Evolutionary conservation across 2,888 invertebrate species (phyloP).

Genomic region (Atethmia centrago): DNA sequence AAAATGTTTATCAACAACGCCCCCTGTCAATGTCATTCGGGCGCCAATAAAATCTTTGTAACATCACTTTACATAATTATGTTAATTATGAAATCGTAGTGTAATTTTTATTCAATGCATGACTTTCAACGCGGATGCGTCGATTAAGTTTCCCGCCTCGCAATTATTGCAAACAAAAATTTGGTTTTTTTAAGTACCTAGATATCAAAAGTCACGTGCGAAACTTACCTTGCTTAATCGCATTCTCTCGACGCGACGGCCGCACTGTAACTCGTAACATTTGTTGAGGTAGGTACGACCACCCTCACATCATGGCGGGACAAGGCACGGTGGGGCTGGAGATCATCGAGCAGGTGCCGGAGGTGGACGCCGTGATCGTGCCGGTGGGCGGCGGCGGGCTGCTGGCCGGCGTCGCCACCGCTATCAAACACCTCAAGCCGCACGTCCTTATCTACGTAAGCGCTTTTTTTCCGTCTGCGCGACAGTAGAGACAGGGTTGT

Average conservation of each 20-base stretch:
- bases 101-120: background rate
- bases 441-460: conserved; percentile 96
- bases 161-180: background rate
- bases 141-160: background rate
- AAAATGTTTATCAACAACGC: background rate
- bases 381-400: conserved; percentile 99
- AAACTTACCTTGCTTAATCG: too few relatives aligned
- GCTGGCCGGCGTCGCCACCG: conserved; percentile 97
- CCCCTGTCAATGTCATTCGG: too few relatives aligned
- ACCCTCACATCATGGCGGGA: conserved; percentile 98
- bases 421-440: conserved; percentile 96
- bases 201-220: background rate
- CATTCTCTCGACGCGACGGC: too few relatives aligned
- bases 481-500: background rate
- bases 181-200: too few relatives aligned
- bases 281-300: conserved; percentile 94
- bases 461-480: conserved; percentile 54
- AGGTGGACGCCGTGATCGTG: conserved; percentile 96
- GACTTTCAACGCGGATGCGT: background rate
- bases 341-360: conserved; percentile 96
- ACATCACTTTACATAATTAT: too few relatives aligned
- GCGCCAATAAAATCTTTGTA: background rate
- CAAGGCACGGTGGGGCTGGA: conserved; percentile 98
- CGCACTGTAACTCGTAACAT: background rate
- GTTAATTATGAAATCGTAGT: too few relatives aligned